Evolutionary conservation across 2,888 invertebrate species (phyloP).

Genomic region (Druceiella hillmani): DNA sequence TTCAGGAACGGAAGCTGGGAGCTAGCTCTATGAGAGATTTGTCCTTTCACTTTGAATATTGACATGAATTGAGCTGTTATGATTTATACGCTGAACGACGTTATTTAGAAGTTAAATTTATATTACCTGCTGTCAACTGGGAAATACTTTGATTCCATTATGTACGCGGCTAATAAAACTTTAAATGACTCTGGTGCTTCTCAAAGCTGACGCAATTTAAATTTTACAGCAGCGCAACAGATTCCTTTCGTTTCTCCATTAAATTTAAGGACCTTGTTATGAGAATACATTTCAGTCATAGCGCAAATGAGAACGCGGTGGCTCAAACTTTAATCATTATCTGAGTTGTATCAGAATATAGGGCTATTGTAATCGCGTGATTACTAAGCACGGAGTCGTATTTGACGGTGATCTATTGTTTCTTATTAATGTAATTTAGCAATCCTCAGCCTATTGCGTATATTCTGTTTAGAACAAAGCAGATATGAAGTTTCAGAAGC

Average conservation of each 20-base stretch:
- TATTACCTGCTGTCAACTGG: background rate
- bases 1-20: too few species aligned
- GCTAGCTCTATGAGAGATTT: too few species aligned
- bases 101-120: background rate
- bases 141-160: background rate
- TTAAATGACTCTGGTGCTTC: background rate
- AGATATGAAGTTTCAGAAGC: background rate
- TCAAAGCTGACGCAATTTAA: background rate
- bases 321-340: background rate
- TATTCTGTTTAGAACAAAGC: background rate
- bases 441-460: background rate
- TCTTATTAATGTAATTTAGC: background rate
- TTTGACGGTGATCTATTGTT: too few species aligned
- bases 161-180: background rate
- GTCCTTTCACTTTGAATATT: background rate
- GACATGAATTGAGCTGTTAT: background rate
- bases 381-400: too few species aligned
- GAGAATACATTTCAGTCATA: background rate
- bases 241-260: background rate
- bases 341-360: background rate
- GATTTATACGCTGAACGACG: background rate
- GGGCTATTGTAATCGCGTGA: background rate
- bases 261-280: background rate
- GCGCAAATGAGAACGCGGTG: background rate
- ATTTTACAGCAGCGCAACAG: background rate